Percentiles rank a stretch among this genome's conserved stretches.
phyloP scores from a whole-genome alignment of 2,113 vertebrate genomes.

The Parotia lawesii region DNA sequence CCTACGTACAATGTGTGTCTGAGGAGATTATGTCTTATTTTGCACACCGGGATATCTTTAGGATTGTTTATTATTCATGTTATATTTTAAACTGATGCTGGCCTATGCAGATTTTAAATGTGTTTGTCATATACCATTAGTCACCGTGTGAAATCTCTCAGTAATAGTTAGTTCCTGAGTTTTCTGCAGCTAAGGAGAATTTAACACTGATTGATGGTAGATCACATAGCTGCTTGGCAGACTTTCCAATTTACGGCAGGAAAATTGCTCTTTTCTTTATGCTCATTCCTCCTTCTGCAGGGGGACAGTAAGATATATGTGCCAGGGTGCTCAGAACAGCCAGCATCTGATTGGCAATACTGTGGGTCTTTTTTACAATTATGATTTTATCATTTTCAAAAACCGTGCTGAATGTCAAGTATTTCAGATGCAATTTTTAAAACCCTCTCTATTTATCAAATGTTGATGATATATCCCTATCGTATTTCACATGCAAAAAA shows the following conservation, averaged over 20 bases:
- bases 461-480: constrained; percentile 44
- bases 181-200: constrained; percentile 84
- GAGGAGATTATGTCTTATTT: constrained; percentile 73
- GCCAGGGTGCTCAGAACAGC: constrained; percentile 55
- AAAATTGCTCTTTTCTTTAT: constrained; percentile 90
- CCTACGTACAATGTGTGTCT: constrained; percentile 61
- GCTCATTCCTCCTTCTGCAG: constrained; percentile 78
- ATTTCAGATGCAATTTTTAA: constrained; percentile 41
- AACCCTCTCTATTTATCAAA: constrained; percentile 62
- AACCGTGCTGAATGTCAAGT: constrained; percentile 71
- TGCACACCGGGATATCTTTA: constrained; percentile 59
- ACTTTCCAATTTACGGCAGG: constrained; percentile 87
- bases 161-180: constrained; percentile 85
- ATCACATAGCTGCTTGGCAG: constrained; percentile 91
- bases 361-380: constrained; percentile 71
- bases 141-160: constrained; percentile 83
- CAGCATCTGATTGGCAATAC: constrained; percentile 65
- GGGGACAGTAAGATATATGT: constrained; percentile 73
- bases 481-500: constrained; percentile 14
- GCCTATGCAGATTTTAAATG: constrained; percentile 84
- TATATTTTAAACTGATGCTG: constrained; percentile 72
- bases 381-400: constrained; percentile 74
- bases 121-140: constrained; percentile 89
- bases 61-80: constrained; percentile 73
- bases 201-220: constrained; percentile 90